Evolutionary conservation across 1,140 invertebrate genomes (phyloP), one percentile per base, ranked within the genome.

Genomic region (Armadillidium nasatum): DNA sequence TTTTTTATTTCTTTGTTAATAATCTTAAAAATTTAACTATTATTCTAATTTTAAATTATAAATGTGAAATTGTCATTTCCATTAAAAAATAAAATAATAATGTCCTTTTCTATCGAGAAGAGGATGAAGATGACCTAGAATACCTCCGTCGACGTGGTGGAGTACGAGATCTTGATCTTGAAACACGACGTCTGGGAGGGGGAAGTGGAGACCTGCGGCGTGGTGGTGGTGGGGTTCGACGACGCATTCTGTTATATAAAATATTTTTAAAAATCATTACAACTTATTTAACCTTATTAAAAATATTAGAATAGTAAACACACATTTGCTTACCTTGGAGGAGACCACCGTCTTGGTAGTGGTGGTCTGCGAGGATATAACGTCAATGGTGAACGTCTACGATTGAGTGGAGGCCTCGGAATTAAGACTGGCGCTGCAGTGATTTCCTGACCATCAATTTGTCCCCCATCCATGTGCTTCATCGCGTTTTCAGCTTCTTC

Each of bases 391-490:
- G 82, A 83, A 88, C 45, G 88, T 87, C 10, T 89, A 87, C 33
- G 89, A 88, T 86, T 85, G 10, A 89, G 89, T 44, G 90, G 87
- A 4, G 89, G 88, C 81, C 92, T 90, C 45, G 91, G 93, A 73
- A 94, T 86, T 79, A 96, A 86, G 67, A 97, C 93, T 23, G 94
- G 93, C 60, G 94, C 94, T 46, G 93, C 94, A 23, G 93, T 95
- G 68, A 98, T 94, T 87, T 97, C 95, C 84, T 97, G 94, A 19
- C 95, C 95, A 87, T 89, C 88, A 81, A 89, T 87, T 83, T 83
- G 87, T 89, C 93, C 97, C 85, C 97, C 97, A 87, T 99, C 96
- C 97, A 99, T 99, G 82, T 98, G 94, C 85, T 98, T 98, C 90
- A 98, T 95, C 0, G 97, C 97, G 87, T 96, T 96, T 85, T 98